Evolutionary conservation across 1,140 invertebrate species (phyloP), one percentile per base, ranked within the genome.

Genomic region (Trichonephila inaurata): DNA sequence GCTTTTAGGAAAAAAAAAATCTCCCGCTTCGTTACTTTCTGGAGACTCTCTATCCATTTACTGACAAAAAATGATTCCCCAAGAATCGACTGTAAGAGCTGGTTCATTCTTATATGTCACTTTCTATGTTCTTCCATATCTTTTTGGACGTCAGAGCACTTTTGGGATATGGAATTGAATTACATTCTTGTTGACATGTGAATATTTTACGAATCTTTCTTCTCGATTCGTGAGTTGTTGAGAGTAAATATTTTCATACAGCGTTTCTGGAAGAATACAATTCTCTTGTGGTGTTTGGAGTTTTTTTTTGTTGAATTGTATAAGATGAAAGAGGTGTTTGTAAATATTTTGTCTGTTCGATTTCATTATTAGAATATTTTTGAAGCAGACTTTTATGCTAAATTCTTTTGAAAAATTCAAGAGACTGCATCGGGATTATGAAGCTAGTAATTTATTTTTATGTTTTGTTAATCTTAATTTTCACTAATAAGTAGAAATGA

Each of bases 11-110:
- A 28, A 77, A 33, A 16, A 28, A 77, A 77, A 18, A 77, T 14
- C 69, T 77, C 33, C 33, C 69, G 7, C 24, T 77, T 69, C 69
- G 69, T 77, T 77, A 77, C 69, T 77, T 77, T 33, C 69, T 33
- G 3, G 6, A 33, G 69, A 14, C 28, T 40, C 12, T 77, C 69
- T 28, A 40, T 77, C 69, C 28, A 77, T 77, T 77, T 77, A 77
- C 16, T 19, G 6, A 19, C 12, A 77, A 77, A 77, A 77, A 77
- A 77, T 77, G 69, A 77, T 24, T 77, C 12, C 69, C 12, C 69
- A 33, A 72, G 28, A 40, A 24, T 16, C 69, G 6, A 77, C 69
- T 77, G 10, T 7, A 18, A 24, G 16, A 28, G 18, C 19, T 33
- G 24, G 18, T 33, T 19, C 69, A 77, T 28, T 77, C 28, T 33